Conservation (phyloP, 2,797 vertebrate species). For the Merluccius polli region DNA sequence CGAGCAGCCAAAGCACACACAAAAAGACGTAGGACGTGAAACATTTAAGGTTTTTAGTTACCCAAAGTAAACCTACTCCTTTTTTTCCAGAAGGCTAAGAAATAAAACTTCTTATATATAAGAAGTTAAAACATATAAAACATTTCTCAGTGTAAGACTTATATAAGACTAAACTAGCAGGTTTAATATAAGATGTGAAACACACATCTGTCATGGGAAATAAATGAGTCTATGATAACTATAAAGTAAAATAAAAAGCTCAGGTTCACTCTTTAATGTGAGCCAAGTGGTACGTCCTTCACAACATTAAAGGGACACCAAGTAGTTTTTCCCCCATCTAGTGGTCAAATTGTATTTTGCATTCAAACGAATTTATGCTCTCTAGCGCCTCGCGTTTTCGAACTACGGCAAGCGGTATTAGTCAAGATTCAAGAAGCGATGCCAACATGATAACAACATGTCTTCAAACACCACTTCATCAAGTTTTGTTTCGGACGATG, state of each 20-base stretch:
- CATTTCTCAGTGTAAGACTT: not conserved
- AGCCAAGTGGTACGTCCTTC: not conserved
- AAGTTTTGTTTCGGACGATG: too few species aligned
- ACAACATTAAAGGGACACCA: not conserved
- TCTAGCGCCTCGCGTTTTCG: too few species aligned
- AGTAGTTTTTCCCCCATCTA: too few species aligned
- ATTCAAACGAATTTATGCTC: too few species aligned
- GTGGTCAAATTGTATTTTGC: too few species aligned
- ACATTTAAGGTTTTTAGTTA: constrained; percentile 2
- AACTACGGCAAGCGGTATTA: too few species aligned
- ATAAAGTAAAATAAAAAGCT: not conserved
- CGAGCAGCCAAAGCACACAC: not conserved
- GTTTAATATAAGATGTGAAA: not conserved
- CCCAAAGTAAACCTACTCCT: not conserved
- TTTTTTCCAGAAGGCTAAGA: not conserved
- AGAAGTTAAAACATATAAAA: too few species aligned
- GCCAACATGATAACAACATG: too few species aligned
- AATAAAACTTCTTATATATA: too few species aligned
- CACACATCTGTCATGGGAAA: not conserved
- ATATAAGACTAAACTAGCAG: not conserved
- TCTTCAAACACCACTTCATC: too few species aligned
- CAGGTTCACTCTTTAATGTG: not conserved
- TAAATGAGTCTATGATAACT: not conserved
- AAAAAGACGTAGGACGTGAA: not conserved
- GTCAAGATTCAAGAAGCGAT: too few species aligned